A percentile compares a stretch with the other conserved stretches of the same genome.
Evolutionary conservation across 2,113 vertebrate species (phyloP).

Genomic region (Proterorhinus semilunaris): DNA sequence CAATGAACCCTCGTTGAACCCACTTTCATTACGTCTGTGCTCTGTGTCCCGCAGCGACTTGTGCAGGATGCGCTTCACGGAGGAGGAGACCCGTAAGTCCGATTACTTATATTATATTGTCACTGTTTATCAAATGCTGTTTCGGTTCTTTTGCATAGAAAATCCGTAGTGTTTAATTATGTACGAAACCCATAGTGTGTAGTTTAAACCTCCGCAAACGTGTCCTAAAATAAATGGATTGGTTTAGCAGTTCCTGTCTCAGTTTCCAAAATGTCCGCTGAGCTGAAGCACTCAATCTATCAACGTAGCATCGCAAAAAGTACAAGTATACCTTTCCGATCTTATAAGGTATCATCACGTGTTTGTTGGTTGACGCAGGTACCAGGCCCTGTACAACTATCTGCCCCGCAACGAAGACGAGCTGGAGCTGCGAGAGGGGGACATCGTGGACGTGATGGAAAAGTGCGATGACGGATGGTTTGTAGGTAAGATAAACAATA

Average conservation of each 20-base stretch:
- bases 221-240: too few species aligned
- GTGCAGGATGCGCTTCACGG: conserved; percentile 89
- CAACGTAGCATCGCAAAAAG: too few species aligned
- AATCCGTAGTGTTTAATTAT: too few species aligned
- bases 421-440: conserved; percentile 94
- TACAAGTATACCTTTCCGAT: too few species aligned
- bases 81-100: conserved; percentile 96
- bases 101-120: neutral
- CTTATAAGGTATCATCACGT: neutral
- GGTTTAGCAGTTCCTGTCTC: too few species aligned
- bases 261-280: too few species aligned
- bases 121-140: neutral
- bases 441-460: conserved; percentile 96
- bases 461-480: conserved; percentile 99
- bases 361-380: conserved; percentile 74
- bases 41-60: conserved; percentile 80
- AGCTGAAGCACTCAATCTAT: too few species aligned
- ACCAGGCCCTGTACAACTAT: conserved; percentile 97
- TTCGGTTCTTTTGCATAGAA: too few species aligned
- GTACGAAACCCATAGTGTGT: too few species aligned
- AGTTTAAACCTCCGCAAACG: too few species aligned
- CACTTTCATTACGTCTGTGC: conserved; percentile 2
- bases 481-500: conserved; percentile 80
- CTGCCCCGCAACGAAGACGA: conserved; percentile 95
- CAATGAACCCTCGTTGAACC: neutral